A percentile compares a stretch with the other conserved stretches of the same genome.
Evolutionary conservation across 1,140 invertebrate species (phyloP).

Genomic region (Neodiprion virginianus): DNA sequence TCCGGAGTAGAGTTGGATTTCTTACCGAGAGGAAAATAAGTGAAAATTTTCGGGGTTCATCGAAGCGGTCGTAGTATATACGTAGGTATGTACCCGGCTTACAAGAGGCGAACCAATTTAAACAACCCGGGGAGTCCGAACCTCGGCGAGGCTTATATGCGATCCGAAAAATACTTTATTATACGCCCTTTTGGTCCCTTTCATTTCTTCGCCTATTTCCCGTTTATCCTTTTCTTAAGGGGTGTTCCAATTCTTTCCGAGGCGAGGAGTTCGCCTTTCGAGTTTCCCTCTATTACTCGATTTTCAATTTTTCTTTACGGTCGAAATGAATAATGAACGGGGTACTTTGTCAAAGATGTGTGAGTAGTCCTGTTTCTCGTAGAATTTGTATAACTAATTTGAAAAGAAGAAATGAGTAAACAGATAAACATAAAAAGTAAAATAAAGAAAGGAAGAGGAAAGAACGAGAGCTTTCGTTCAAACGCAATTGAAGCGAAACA

Average conservation of each 20-base stretch:
- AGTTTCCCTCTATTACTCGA: no score
- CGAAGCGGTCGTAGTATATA: not conserved
- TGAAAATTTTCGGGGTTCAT: not conserved
- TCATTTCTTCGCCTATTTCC: not conserved
- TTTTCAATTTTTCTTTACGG: not conserved
- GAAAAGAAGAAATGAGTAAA: not conserved
- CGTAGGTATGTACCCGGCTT: not conserved
- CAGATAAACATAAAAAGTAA: not conserved
- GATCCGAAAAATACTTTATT: not conserved
- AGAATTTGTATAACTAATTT: no score
- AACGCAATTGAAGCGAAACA: no score
- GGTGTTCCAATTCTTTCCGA: no score
- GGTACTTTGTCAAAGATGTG: no score
- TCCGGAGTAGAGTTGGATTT: not conserved
- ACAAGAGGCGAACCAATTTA: not conserved
- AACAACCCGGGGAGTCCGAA: not conserved
- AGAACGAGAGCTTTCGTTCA: no score
- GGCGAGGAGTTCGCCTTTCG: no score
- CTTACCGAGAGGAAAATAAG: not conserved
- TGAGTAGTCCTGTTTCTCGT: no score
- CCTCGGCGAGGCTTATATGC: not conserved
- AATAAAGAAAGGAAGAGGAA: not conserved
- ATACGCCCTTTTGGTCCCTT: not conserved
- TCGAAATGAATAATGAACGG: not conserved
- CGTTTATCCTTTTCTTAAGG: no score